Evolutionary conservation across 2,888 invertebrate genomes (phyloP).

Genomic region (Salticus scenicus): DNA sequence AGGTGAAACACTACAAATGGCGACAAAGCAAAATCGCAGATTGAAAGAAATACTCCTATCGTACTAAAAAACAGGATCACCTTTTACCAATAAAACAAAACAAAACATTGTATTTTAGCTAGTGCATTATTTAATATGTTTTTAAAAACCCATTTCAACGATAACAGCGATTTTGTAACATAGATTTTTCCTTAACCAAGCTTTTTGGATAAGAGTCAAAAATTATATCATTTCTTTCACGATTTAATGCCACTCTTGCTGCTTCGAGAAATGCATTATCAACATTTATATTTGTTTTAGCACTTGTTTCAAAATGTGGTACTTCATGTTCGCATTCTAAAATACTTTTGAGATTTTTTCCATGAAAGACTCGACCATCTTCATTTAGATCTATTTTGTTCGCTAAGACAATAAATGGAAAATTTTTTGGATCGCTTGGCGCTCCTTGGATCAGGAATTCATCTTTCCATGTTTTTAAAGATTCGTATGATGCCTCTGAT

Average conservation of each 20-base stretch:
- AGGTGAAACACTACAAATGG: no score
- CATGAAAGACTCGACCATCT: slow-evolving; percentile 10
- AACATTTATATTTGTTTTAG: slow-evolving; percentile 40
- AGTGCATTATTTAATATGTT: no score
- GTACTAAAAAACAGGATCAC: no score
- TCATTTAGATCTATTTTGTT: slow-evolving; percentile 53
- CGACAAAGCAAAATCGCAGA: no score
- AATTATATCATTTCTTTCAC: slow-evolving; percentile 35
- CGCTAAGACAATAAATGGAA: slow-evolving; percentile 51
- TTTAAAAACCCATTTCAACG: no score
- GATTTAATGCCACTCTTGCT: slow-evolving; percentile 40
- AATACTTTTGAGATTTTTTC: slow-evolving; percentile 23
- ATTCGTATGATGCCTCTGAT: slow-evolving; percentile 28
- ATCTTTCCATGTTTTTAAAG: slow-evolving; percentile 47
- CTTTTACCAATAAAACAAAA: no score
- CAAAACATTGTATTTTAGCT: no score
- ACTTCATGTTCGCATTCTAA: slow-evolving; percentile 42
- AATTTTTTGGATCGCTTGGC: slow-evolving; percentile 45
- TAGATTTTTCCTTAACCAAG: no score
- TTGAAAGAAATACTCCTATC: no score
- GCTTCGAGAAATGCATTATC: slow-evolving; percentile 34
- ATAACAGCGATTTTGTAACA: no score
- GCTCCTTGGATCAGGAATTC: slow-evolving; percentile 45
- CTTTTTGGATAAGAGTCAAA: slow-evolving; percentile 36
- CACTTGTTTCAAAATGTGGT: slow-evolving; percentile 42